Conservation (phyloP, 2,888 invertebrate species). For the Pollenia labialis region DNA sequence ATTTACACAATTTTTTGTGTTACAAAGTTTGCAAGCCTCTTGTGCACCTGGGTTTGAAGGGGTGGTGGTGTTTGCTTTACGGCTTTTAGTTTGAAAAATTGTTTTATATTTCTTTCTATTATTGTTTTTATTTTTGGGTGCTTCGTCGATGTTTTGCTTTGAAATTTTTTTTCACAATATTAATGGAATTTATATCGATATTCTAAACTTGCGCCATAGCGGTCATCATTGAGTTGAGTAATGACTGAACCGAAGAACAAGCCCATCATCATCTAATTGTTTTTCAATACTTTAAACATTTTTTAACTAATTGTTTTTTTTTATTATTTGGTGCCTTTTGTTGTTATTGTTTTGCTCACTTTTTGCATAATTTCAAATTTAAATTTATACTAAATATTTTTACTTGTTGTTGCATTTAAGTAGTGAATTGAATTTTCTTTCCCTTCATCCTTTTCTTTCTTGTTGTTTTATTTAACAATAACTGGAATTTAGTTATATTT, state of each 20-base stretch:
- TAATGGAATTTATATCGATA: not conserved
- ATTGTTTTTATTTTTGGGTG: not conserved
- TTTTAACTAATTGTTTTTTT: not conserved
- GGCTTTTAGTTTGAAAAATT: not conserved
- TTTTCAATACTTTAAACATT: not conserved
- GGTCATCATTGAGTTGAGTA: not conserved
- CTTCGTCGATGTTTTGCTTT: conserved; percentile 11
- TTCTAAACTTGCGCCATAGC: conserved; percentile 19
- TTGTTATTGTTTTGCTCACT: not conserved
- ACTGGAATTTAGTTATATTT: conserved; percentile 36
- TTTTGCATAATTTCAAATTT: not conserved
- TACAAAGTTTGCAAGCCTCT: not conserved
- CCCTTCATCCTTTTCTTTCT: not conserved
- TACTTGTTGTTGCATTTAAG: conserved; percentile 7
- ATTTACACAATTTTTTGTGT: conserved; percentile 14
- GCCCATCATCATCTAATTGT: conserved; percentile 11
- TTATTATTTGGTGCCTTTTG: not conserved
- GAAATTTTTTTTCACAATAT: not conserved
- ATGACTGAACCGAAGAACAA: not conserved
- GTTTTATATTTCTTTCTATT: conserved; percentile 1
- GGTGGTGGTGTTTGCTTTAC: not conserved
- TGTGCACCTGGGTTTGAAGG: not conserved
- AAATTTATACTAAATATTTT: too few species aligned
- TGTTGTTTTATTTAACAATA: not conserved
- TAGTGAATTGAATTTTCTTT: not conserved